Conservation (phyloP, 2,888 invertebrate genomes). For the Dryobota labecula region DNA sequence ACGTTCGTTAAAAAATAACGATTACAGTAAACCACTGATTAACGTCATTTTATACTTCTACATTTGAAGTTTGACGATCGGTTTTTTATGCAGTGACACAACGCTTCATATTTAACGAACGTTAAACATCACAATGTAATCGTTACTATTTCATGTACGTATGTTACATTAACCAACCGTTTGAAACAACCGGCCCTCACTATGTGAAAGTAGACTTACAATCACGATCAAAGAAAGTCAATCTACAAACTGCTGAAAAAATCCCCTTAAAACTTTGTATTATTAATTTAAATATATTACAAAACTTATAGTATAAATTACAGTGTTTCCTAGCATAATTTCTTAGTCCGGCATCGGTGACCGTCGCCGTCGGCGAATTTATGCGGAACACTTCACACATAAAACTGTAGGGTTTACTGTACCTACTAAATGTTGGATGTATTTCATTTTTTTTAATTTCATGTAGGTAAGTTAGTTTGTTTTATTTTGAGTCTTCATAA, state of each 20-base stretch:
- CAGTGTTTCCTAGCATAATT: constrained; percentile 30
- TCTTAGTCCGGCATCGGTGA: constrained; percentile 32
- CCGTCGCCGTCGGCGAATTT: constrained; percentile 33
- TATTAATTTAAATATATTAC: constrained; percentile 42
- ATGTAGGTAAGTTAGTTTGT: background rate
- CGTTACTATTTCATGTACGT: too few relatives aligned
- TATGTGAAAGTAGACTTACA: background rate
- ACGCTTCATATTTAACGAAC: too few relatives aligned
- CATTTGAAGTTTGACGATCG: too few relatives aligned
- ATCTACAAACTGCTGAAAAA: constrained; percentile 10
- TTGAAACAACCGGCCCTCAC: too few relatives aligned
- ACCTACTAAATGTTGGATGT: constrained; percentile 11
- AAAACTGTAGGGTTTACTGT: constrained; percentile 33
- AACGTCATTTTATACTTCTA: too few relatives aligned
- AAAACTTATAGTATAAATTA: constrained; percentile 46
- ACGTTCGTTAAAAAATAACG: too few relatives aligned
- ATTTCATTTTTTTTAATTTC: background rate
- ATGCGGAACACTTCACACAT: constrained; percentile 30
- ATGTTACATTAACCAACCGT: too few relatives aligned
- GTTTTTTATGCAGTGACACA: too few relatives aligned
- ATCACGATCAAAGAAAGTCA: constrained; percentile 13
- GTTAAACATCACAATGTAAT: too few relatives aligned
- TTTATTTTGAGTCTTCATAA: too few relatives aligned
- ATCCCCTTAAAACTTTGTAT: background rate
- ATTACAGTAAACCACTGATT: too few relatives aligned